Evolutionary conservation across 2,113 vertebrate species (phyloP).

Genomic region (Halichoeres trimaculatus): DNA sequence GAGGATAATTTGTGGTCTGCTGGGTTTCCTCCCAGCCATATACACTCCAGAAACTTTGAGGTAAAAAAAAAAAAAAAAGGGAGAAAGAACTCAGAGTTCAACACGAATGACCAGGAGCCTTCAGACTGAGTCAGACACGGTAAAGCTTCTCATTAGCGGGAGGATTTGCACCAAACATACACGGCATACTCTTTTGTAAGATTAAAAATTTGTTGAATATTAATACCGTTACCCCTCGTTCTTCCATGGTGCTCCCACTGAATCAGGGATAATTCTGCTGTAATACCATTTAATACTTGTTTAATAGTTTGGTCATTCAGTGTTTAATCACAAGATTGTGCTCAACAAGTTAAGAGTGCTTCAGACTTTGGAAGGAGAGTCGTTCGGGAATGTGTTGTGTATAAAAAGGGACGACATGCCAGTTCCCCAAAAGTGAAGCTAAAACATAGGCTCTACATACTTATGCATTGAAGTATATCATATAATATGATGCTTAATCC

Average conservation of each 20-base stretch:
- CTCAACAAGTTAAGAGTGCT: background rate
- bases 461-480: too few species aligned
- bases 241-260: background rate
- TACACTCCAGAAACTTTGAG: constrained; percentile 60
- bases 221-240: constrained; percentile 5
- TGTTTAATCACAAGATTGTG: background rate
- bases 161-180: constrained; percentile 37
- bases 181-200: background rate
- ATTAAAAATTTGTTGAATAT: constrained; percentile 29
- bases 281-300: background rate
- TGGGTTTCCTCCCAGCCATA: constrained; percentile 65
- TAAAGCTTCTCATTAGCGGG: constrained; percentile 62
- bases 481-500: too few species aligned
- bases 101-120: constrained; percentile 63
- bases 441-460: too few species aligned
- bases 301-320: background rate
- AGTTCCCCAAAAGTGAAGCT: too few species aligned
- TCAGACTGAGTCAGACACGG: constrained; percentile 49
- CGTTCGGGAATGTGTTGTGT: background rate
- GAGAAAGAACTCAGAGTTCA: constrained; percentile 47
- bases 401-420: too few species aligned
- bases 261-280: constrained; percentile 12
- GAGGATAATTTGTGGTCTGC: constrained; percentile 73
- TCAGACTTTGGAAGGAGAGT: background rate
- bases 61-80: constrained; percentile 23